Evolutionary conservation across 1,140 invertebrate genomes (phyloP).

Genomic region (Scaptomyza hsui): DNA sequence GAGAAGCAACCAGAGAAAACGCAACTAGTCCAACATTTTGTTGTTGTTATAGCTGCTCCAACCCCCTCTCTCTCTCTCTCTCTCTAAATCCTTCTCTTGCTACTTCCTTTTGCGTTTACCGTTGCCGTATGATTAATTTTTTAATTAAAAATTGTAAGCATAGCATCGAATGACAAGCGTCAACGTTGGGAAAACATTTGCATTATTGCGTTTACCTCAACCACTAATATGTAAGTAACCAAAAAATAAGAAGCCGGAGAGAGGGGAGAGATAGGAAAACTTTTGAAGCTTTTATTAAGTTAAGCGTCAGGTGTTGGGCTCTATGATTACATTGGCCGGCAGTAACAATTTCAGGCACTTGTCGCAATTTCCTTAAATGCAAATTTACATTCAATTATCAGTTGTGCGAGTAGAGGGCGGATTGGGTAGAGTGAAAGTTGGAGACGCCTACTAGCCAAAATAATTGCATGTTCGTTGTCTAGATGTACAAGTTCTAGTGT

Average conservation of each 20-base stretch:
- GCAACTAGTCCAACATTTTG: conserved; percentile 22
- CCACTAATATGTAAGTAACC: conserved; percentile 47
- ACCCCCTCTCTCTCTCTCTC: neutral
- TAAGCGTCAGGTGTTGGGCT: neutral
- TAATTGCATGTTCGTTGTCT: conserved; percentile 44
- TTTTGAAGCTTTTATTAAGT: conserved; percentile 8
- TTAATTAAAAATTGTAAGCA: conserved; percentile 71
- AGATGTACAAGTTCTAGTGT: conserved; percentile 6
- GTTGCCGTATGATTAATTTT: conserved; percentile 68
- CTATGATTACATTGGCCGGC: conserved; percentile 10
- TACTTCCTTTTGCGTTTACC: conserved; percentile 9
- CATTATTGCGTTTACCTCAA: conserved; percentile 18
- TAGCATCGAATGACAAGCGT: conserved; percentile 17
- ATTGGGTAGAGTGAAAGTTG: neutral
- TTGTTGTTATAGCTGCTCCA: neutral
- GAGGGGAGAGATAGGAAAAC: neutral
- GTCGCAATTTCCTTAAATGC: conserved; percentile 15
- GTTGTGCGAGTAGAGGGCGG: neutral
- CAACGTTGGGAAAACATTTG: neutral
- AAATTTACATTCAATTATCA: conserved; percentile 11
- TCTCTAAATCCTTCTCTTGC: neutral
- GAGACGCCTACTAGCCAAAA: neutral
- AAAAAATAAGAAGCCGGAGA: neutral
- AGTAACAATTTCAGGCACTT: conserved; percentile 14
- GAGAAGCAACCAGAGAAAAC: conserved; percentile 5